phyloP scores from a whole-genome alignment of 2,888 invertebrate species.

The Leucophora obtusa region DNA sequence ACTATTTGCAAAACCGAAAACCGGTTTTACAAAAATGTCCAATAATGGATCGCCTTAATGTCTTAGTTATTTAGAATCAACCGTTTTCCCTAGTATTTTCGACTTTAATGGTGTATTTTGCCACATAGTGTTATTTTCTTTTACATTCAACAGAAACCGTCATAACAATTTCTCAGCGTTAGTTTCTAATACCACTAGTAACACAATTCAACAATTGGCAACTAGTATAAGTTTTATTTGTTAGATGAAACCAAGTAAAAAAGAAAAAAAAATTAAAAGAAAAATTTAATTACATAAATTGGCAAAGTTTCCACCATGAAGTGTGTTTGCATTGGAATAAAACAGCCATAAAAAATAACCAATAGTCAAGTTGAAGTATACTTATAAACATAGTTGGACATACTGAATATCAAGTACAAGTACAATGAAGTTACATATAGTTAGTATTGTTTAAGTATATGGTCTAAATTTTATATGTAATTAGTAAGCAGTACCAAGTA shows the following conservation, averaged over 20 bases:
- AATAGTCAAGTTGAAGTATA: slow-evolving; percentile 30
- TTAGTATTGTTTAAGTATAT: no score
- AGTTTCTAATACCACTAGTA: slow-evolving; percentile 4
- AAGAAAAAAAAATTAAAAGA: background rate
- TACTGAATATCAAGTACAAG: no score
- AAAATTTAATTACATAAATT: slow-evolving; percentile 43
- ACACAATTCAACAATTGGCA: background rate
- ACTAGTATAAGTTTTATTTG: slow-evolving; percentile 6
- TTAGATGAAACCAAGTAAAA: slow-evolving; percentile 29
- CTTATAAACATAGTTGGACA: background rate
- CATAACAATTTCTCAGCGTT: background rate
- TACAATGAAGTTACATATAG: no score
- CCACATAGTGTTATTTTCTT: no score
- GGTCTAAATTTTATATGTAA: no score
- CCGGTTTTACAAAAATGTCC: no score
- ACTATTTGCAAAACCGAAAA: no score
- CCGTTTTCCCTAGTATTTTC: no score
- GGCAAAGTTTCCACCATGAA: slow-evolving; percentile 42
- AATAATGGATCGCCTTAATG: no score
- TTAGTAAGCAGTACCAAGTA: no score
- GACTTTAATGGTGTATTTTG: no score
- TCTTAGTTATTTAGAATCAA: no score
- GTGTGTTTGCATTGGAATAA: slow-evolving; percentile 34
- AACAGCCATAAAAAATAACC: slow-evolving; percentile 34
- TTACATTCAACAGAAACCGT: background rate